These are phyloP conservation scores for Neostethus bicornis DNA, from an alignment of 2,797 vertebrate genomes.

Conservation along the genomic window DNA sequence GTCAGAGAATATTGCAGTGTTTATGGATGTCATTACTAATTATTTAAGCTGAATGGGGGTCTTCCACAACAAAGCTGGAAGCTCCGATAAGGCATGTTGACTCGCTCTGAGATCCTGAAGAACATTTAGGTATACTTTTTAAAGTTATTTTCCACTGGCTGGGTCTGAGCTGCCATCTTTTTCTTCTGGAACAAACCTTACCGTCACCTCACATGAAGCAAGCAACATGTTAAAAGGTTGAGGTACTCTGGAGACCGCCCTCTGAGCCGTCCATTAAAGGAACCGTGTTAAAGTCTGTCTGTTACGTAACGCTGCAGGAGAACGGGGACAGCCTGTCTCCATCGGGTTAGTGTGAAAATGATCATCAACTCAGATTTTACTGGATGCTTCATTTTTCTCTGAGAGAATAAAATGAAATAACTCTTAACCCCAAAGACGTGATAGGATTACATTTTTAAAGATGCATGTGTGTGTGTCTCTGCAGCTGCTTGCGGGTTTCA, in stretches of 20 bases:
- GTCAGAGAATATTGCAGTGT: no score
- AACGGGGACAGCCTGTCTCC: not conserved
- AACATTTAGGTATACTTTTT: no score
- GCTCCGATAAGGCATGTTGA: no score
- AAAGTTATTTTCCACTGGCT: no score
- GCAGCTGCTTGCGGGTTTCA: constrained; percentile 16
- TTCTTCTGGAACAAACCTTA: no score
- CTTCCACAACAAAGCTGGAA: no score
- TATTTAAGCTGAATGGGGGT: no score
- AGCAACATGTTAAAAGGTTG: constrained; percentile 8
- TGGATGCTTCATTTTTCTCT: not conserved
- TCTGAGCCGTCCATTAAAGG: constrained; percentile 22
- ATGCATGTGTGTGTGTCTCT: not conserved
- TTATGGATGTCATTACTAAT: no score
- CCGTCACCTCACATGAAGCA: not conserved
- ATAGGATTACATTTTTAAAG: no score
- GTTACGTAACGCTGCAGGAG: constrained; percentile 44
- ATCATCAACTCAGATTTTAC: not conserved
- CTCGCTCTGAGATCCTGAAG: no score
- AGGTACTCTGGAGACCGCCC: constrained; percentile 1
- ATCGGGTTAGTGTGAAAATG: constrained; percentile 7
- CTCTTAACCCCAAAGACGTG: no score
- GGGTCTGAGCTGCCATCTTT: no score
- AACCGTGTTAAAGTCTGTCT: not conserved
- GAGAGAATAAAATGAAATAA: accelerated